Conservation (phyloP, 2,888 invertebrate species). For the Tanaodytes sp. region DNA sequence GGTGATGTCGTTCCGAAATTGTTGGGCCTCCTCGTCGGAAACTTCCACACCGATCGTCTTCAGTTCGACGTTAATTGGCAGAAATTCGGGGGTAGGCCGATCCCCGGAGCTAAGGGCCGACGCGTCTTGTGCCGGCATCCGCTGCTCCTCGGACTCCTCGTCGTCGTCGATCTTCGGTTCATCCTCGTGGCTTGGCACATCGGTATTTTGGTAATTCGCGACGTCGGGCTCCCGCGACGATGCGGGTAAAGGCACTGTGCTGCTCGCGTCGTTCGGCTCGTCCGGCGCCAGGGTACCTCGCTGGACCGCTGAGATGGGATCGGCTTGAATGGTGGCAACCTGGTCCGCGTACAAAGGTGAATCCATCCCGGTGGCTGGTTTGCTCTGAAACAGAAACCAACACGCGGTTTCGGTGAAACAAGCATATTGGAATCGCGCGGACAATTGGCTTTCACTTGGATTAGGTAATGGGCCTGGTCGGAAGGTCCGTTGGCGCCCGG, state of each 20-base stretch:
- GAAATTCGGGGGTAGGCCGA: conserved; percentile 60
- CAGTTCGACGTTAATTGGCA: conserved; percentile 64
- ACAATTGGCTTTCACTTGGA: conserved; percentile 20
- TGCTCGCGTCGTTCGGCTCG: conserved; percentile 27
- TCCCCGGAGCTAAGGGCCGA: conserved; percentile 51
- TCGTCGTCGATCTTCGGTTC: conserved; percentile 18
- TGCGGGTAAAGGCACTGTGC: conserved; percentile 50
- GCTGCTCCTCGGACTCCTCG: conserved; percentile 21
- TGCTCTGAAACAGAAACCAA: conserved; percentile 44
- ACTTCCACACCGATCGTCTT: conserved; percentile 68
- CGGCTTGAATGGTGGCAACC: conserved; percentile 61
- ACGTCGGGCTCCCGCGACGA: conserved; percentile 24
- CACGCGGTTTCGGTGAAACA: conserved; percentile 15
- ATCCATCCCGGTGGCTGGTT: conserved; percentile 65
- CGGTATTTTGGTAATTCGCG: conserved; percentile 32
- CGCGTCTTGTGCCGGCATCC: conserved; percentile 7
- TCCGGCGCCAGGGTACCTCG: conserved; percentile 17
- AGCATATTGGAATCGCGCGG: conserved; percentile 6
- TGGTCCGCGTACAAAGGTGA: conserved; percentile 61
- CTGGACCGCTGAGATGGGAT: conserved; percentile 61
- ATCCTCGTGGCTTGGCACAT: conserved; percentile 38
- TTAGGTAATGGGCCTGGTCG: conserved; percentile 7
- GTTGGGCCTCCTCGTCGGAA: conserved; percentile 67
- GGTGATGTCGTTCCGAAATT: conserved; percentile 66
- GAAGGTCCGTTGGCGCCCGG: neutral